Base-by-base conservation (phyloP, 1,140 invertebrate genomes). In the Bombus haemorrhoidalis region DNA sequence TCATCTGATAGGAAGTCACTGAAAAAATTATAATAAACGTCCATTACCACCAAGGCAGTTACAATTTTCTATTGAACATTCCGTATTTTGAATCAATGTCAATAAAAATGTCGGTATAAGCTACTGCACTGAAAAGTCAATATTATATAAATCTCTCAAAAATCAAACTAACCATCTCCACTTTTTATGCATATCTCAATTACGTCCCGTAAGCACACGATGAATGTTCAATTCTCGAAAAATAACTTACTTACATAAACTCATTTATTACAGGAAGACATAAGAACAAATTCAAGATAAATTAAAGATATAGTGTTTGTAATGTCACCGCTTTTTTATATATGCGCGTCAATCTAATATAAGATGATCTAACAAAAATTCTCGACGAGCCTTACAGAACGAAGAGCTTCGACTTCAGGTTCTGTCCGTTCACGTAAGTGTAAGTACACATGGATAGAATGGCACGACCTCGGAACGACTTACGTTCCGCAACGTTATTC, bases 401-500 rank as follows among this genome's bases (percentile, higher is more conserved):
- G 37, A 39, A 37, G 9, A 68, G 73, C n/a, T 72, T 53, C 22
- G 53, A 64, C 9, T 4, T 13, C 32, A 68, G 37, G 41, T 82
- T 64, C 41, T 43, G 10, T n/a, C 2, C n/a, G 2, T 68, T 39
- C 66, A 37, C 9, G 34, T n/a, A n/a, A n/a, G 59, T 62, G 28
- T 41, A 25, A 13, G 34, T 34, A 72, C 59, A 53, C 59, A 73
- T 47, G 71, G 72, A 64, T 34, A 25, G 13, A 53, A 32, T 57
- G 64, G 28, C 43, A 68, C 28, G 81, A 83, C 73, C 73, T 41
- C 47, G 43, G 74, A 85, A 88, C 87, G 83, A 84, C 82, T 89
- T 88, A 78, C 83, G 77, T 78, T 39, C 73, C 80, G 66, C 72
- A 72, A 59, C 85, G 90, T 90, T 91, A 91, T 90, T 90, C 85